Percentiles rank a stretch among this genome's conserved stretches.
These are phyloP conservation scores for Hyphantria cunea DNA, from an alignment of 1,140 invertebrate genomes.

Conservation along the genomic window DNA sequence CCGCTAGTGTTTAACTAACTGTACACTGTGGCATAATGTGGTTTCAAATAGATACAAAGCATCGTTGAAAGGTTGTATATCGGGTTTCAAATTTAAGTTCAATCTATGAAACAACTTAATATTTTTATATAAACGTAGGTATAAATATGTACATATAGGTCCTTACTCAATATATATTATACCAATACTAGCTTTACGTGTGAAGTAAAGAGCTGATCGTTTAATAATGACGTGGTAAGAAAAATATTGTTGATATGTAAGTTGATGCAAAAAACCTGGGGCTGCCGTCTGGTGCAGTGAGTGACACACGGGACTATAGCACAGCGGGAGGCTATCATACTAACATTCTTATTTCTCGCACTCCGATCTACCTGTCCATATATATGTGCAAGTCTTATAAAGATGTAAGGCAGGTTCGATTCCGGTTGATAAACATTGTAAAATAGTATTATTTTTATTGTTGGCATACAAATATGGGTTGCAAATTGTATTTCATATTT, in stretches of 20 bases:
- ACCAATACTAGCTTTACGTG: no score
- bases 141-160: no score
- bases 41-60: no score
- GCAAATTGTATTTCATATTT: not conserved
- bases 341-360: conserved; percentile 63
- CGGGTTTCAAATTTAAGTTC: no score
- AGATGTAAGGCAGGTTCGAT: conserved; percentile 34
- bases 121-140: no score
- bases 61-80: no score
- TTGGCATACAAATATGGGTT: not conserved
- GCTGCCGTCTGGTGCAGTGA: conserved; percentile 42
- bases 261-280: conserved; percentile 16
- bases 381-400: conserved; percentile 10
- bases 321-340: conserved; percentile 46
- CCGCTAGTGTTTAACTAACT: no score
- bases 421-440: conserved; percentile 9
- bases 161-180: no score
- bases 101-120: no score
- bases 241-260: conserved; percentile 9
- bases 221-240: conserved; percentile 25
- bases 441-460: not conserved
- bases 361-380: conserved; percentile 45
- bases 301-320: conserved; percentile 57
- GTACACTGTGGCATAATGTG: no score
- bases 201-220: no score